Evolutionary conservation across 2,797 vertebrate species (phyloP).

Genomic region (Eremophila alpestris): DNA sequence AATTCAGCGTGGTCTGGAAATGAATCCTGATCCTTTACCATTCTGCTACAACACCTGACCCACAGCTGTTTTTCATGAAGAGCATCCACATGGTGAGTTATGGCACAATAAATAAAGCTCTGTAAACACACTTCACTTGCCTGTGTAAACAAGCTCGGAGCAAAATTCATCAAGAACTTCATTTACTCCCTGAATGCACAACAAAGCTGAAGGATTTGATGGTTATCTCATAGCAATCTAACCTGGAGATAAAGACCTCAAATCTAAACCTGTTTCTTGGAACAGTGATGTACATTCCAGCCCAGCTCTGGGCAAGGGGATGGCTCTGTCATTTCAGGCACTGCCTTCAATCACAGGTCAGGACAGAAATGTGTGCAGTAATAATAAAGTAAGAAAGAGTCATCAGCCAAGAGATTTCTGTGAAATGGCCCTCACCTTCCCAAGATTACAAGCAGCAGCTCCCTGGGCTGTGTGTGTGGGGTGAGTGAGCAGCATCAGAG

Average conservation of each 20-base stretch:
- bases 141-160: not conserved
- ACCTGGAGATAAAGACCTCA: not conserved
- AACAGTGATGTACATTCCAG: not conserved
- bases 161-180: not conserved
- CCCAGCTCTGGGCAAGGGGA: not conserved
- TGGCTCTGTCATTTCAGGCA: not conserved
- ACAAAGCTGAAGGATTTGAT: not conserved
- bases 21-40: not conserved
- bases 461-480: not conserved
- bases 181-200: not conserved
- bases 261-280: not conserved
- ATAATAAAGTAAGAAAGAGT: not conserved
- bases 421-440: not conserved
- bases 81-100: not conserved
- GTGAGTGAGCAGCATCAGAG: not conserved
- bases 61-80: not conserved
- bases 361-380: not conserved
- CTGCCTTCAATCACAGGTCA: not conserved
- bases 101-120: not conserved
- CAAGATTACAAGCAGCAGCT: not conserved
- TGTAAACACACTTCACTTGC: not conserved
- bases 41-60: not conserved
- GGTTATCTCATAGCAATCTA: not conserved
- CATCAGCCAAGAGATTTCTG: not conserved
- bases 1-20: not conserved